Base-by-base conservation (phyloP, 2,888 invertebrate species). In the Diabrotica balteata region DNA sequence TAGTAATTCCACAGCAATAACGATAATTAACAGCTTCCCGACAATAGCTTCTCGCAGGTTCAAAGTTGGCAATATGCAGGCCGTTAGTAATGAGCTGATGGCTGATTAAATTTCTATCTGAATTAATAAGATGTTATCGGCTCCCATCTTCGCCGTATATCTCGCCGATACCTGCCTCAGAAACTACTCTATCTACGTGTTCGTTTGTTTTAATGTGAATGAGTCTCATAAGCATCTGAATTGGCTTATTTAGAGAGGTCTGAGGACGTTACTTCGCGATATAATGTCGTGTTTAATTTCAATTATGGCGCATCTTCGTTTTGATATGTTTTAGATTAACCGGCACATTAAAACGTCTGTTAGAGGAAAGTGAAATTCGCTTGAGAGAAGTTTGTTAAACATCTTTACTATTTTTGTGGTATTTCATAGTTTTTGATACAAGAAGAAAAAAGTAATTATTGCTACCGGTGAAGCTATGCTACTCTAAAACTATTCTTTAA, bases 81-180 rank as follows among this genome's bases (percentile, higher is more conserved):
- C 65, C 71, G 71, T 71, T 68, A 64, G 62, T 72, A 72, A 69
- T 64, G 72, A 72, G 55, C 67, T 67, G 63, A 72, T 67, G 58
- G 63, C 66, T 59, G 67, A 69, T 72, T 72, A 72, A 66, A 64
- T 60, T 65, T 59, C 66, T 67, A 72, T 72, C 59, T 60, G 66
- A 66, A 69, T 72, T 69, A 72, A 69, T 69, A 63, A 67, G 72
- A 72, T 72, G 49, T 61, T 69, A 72, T 72, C 72, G 46, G 43
- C 47, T 44, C 17, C 11, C n/a, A 55, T 55, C 32, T 53, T 62
- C 52, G 63, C 60, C 55, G 61, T 55, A 66, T 54, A 63, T 61
- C 52, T 64, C 49, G 67, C 60, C 62, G 66, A 69, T 69, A 64
- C 58, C 61, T 47, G 47, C 10, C 10, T 47, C 32, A 32, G 47